Conservation (phyloP, 2,797 vertebrate genomes). For the Artibeus jamaicensis region DNA sequence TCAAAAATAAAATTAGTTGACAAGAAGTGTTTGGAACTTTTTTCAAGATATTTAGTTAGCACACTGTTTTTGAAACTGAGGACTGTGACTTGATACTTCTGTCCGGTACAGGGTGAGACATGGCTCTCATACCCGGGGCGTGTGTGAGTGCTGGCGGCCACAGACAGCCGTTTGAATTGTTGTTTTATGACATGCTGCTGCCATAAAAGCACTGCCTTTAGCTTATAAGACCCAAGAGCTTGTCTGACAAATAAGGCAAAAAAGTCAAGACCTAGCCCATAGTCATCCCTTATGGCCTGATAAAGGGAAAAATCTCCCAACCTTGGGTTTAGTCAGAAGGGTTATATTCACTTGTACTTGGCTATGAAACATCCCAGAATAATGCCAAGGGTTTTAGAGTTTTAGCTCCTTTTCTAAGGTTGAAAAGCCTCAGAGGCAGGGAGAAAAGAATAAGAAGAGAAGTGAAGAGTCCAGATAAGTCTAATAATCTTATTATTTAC, state of each 20-base stretch:
- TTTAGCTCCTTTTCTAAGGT: neutral
- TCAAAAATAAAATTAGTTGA: neutral
- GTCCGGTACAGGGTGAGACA: accelerated
- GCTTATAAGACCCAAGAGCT: neutral
- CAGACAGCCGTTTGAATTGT: neutral
- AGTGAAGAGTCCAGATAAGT: neutral
- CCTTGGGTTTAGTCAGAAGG: neutral
- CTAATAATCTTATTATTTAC: neutral
- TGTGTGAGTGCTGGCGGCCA: neutral
- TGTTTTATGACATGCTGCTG: neutral
- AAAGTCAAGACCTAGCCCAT: neutral
- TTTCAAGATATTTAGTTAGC: neutral
- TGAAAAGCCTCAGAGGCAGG: neutral
- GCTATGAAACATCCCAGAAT: neutral
- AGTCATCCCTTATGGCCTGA: neutral
- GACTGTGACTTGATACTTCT: neutral
- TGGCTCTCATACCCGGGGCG: neutral
- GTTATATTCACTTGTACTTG: neutral
- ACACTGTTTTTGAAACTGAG: neutral
- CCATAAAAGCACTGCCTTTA: neutral
- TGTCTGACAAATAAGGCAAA: conserved; percentile 22
- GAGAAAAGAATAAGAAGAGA: neutral
- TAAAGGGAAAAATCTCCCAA: neutral
- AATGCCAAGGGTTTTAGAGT: neutral
- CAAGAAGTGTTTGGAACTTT: neutral